Evolutionary conservation across 2,888 invertebrate genomes (phyloP).

Genomic region (Prosopocoilus inquinatus): DNA sequence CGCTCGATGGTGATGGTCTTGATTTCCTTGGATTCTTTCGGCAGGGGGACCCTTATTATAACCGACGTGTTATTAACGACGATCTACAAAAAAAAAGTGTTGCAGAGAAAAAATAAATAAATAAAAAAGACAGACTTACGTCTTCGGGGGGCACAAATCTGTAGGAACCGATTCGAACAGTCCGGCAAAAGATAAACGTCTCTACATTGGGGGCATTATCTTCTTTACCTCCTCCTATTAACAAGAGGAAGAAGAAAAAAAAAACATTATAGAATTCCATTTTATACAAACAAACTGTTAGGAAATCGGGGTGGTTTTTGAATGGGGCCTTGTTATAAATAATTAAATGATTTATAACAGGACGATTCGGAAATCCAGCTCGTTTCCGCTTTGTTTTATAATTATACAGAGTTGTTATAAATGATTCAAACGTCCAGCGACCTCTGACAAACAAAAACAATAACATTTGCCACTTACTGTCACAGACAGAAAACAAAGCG

Average conservation of each 20-base stretch:
- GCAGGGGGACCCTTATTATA: constrained; percentile 59
- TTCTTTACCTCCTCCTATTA: constrained; percentile 26
- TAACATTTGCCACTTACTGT: too few species aligned
- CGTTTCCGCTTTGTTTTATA: too few species aligned
- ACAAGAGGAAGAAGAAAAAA: neutral
- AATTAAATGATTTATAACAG: too few species aligned
- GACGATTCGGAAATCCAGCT: too few species aligned
- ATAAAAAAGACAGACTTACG: constrained; percentile 50
- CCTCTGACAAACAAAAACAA: too few species aligned
- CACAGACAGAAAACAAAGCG: too few species aligned
- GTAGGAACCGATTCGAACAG: constrained; percentile 82
- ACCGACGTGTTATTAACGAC: constrained; percentile 38
- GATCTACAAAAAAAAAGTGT: neutral
- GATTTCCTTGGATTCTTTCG: constrained; percentile 55
- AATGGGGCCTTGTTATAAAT: too few species aligned
- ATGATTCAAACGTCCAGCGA: too few species aligned
- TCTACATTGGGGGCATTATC: constrained; percentile 14
- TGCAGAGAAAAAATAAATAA: neutral
- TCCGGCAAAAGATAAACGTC: constrained; percentile 58
- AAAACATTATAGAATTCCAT: neutral
- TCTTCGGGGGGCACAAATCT: constrained; percentile 73
- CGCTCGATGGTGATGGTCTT: constrained; percentile 67
- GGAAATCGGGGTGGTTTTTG: too few species aligned
- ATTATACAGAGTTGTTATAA: neutral
- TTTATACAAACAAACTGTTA: too few species aligned